These are phyloP conservation scores for Trypoxylon attenuatum DNA, from an alignment of 2,888 invertebrate species.

Conservation along the genomic window DNA sequence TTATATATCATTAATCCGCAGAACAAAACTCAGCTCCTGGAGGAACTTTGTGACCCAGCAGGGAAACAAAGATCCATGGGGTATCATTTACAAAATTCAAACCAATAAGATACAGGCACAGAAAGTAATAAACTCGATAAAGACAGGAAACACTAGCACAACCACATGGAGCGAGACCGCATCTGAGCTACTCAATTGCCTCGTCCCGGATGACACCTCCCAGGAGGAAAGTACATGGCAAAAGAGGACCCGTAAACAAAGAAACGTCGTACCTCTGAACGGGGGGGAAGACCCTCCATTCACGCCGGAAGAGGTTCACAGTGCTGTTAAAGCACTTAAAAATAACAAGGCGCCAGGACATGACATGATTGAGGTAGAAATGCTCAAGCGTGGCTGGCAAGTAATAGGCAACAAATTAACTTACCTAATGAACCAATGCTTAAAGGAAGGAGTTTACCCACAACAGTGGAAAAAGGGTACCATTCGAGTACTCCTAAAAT, in stretches of 20 bases:
- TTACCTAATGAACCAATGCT: background rate
- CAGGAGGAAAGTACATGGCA: background rate
- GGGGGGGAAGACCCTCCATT: background rate
- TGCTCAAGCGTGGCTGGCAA: background rate
- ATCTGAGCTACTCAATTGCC: background rate
- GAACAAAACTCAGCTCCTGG: conserved; percentile 5
- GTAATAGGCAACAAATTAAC: background rate
- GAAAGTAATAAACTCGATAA: background rate
- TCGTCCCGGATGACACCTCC: conserved; percentile 1
- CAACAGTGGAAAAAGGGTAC: conserved; percentile 1
- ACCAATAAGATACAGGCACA: background rate
- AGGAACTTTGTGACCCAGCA: background rate
- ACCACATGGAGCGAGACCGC: background rate
- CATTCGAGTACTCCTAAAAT: background rate
- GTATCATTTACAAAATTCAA: background rate
- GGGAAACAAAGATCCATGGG: background rate
- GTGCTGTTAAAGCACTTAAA: background rate
- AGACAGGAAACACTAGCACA: background rate
- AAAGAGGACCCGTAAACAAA: no score
- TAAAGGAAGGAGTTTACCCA: background rate
- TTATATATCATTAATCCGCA: no score
- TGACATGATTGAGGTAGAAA: background rate
- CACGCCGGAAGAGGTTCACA: background rate
- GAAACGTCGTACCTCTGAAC: background rate
- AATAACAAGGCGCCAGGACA: conserved; percentile 3